Base-by-base conservation (phyloP, 2,113 vertebrate species). In the Thalassarche chlororhynchos region DNA sequence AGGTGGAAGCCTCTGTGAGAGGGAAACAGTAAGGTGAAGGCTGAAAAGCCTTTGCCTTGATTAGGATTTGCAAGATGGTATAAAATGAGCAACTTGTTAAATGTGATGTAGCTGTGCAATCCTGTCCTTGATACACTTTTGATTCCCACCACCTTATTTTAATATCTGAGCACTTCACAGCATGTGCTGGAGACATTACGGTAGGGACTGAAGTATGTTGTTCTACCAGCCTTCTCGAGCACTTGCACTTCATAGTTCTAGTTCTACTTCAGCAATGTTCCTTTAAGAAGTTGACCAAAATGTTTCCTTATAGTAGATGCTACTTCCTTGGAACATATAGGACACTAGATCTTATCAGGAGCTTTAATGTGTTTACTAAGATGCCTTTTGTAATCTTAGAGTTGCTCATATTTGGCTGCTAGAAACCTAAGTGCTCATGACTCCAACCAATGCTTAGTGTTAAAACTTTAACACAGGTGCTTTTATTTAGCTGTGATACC, bases 221-320 rank as follows among this genome's bases (percentile, higher is more conserved):
- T 79, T 85, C 49, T 94, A 8, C 78, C 34, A 85, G 62, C 78
- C 90, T 44, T 60, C 21, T 71, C 21, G 25, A 65, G 70, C 17
- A 1, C 81, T 90, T n/a, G 16, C 2, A 1, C 25, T 68, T 52
- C 0, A 0, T 12, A 18, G 36, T 34, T 78, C 23, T 60, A 23
- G 55, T 64, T 89, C 38, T 61, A 1, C 10, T 83, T 65, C 44
- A 57, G 52, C 18, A n/a, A 0, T 19, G 3, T 18, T 91, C 19
- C 57, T 76, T 55, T 46, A 32, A 78, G 34, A 52, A 65, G 34
- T 17, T 94, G 57, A 46, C 74, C 28, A 31, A 29, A 86, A n/a
- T 25, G 15, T 38, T 92, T 69, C 32, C 8, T 86, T 90, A 10
- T 3, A 32, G 24, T 80, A 61, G 49, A 9, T 86, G 54, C 28